These are phyloP conservation scores for Piprites chloris DNA, from an alignment of 2,113 vertebrate species.

Conservation along the genomic window DNA sequence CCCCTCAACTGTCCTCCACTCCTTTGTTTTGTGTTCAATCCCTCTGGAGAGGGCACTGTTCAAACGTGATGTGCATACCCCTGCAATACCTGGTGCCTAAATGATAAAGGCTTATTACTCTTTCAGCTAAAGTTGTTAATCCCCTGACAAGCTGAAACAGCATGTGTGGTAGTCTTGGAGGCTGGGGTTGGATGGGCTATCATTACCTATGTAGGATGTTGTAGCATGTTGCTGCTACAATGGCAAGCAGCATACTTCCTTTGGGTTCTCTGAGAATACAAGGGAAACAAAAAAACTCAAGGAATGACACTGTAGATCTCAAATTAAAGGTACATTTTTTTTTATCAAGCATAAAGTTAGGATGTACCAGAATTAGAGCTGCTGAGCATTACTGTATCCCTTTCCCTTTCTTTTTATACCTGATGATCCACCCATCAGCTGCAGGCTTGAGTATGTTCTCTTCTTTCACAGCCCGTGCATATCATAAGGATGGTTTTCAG, in stretches of 20 bases:
- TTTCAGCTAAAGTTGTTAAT: conserved; percentile 42
- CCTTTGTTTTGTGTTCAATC: neutral
- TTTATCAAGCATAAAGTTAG: neutral
- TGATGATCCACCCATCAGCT: neutral
- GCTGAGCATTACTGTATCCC: fast-evolving
- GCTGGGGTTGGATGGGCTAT: fast-evolving
- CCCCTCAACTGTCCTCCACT: neutral
- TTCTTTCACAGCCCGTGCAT: neutral
- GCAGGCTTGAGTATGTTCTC: neutral
- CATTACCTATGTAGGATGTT: neutral
- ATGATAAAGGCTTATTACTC: conserved; percentile 23
- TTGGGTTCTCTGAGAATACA: neutral
- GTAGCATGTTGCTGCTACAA: neutral
- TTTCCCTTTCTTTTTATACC: neutral
- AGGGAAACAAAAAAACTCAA: neutral
- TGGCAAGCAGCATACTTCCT: neutral
- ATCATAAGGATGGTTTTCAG: neutral
- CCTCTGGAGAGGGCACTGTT: neutral
- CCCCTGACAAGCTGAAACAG: conserved; percentile 8
- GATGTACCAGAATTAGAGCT: neutral
- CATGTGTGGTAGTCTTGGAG: neutral
- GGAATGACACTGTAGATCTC: neutral
- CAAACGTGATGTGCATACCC: neutral
- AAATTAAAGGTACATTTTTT: neutral
- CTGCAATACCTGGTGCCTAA: neutral